Base-by-base conservation (phyloP, 2,888 invertebrate species). In the Linnaemya tessellans region DNA sequence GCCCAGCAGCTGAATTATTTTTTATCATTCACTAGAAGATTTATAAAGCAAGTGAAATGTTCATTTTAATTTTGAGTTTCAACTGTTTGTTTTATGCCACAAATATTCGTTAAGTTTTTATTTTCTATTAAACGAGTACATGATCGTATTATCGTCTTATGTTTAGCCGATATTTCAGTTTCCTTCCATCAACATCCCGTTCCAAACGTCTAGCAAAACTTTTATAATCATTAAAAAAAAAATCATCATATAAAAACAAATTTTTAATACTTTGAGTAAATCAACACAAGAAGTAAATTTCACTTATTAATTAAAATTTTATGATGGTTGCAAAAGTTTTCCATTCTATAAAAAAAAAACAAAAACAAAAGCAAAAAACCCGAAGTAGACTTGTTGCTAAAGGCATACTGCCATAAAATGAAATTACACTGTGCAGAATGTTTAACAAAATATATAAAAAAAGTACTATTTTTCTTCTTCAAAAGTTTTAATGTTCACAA, bases 221-320 rank as follows among this genome's bases (percentile, higher is more conserved):
- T 30, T 30, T 30, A 30, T 30, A 5, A 5, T 30, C 2, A 2
- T 30, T 30, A 5, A 30, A 5, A 30, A 30, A 30, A 30, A 30
- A 38, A 38, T 5, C 38, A 3, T 10, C 38, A 3, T 9, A 38
- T 10, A 38, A 38, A 38, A 38, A 38, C 30, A 30, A 38, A 62
- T 35, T 38, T 10, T 20, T 62, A 62, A 38, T 35, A 18, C 20
- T 20, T 11, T 15, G 5, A 62, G 20, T 20, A 62, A 62, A 38
- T 18, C 20, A 20, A 11, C 0, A 30, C 30, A 30, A 35, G 3
- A 68, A 68, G 51, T 9, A 51, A 67, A 30, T 60, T 67, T 65
- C 18, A 38, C 56, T 73, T 43, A 75, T 68, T 81, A 81, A 62
- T 75, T 68, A 64, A 75, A 68, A 54, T 43, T 81, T 73, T 41